Evolutionary conservation across 2,113 vertebrate genomes (phyloP), one percentile per base, ranked within the genome.

Genomic region (Hiodon tergisus): DNA sequence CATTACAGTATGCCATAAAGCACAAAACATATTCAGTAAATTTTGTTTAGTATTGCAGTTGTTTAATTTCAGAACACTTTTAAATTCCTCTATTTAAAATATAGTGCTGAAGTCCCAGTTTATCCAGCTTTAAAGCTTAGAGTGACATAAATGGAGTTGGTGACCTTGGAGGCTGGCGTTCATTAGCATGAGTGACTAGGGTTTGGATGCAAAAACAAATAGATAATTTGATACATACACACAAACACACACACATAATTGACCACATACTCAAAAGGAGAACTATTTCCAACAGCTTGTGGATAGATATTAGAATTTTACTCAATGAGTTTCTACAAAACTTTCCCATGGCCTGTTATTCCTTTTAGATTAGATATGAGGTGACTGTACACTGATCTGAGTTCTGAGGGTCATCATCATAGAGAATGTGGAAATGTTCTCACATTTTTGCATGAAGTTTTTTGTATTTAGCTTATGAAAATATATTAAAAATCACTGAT

Each of bases 271-370:
- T 86, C 77, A 77, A 79, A 77, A 14, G 68, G 68, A 69, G 68
- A 87, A 88, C 87, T 87, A 89, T 84, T 88, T 89, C 89, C 88
- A 91, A 88, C 89, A 87, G 84, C 63, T 54, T n/a, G 16, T 48
- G 52, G 52, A 55, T 69, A 31, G 31, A 31, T 31, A 31, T 31
- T 31, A 31, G 31, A 31, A 31, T 31, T 31, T 31, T 31, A 31
- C 31, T 31, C 31, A 31, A 31, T 31, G 31, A 31, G 31, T 31
- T 31, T 31, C 31, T 31, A 31, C 31, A 31, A 31, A 31, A 31
- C 31, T 31, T 31, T 31, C 31, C 31, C 31, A 31, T 31, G 31
- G 2, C 31, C 31, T 31, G 31, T 31, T 31, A 31, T 31, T 31
- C 31, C 31, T 31, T 31, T 31, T 31, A 31, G 31, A 31, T 31